Base-by-base conservation (phyloP, 30 jellyfish, hydroid and myxozoan species). In the Hydractinia symbiolongicarpus region DNA sequence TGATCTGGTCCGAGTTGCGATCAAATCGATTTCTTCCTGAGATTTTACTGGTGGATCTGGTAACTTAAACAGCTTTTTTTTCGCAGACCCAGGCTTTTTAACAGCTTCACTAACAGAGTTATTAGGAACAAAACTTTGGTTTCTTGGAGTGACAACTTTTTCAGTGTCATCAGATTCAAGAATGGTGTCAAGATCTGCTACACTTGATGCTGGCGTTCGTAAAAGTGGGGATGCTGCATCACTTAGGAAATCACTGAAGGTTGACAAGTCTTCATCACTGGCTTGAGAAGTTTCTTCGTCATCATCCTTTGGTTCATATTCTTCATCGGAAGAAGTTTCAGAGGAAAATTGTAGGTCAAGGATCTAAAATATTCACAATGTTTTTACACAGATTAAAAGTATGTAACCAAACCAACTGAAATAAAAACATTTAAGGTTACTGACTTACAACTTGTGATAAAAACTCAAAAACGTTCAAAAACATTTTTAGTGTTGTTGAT, bases 1-100 rank as follows among this genome's bases (percentile, higher is more conserved):
- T 5, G 97, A 89, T 19, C 97, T 74, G 9, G 97, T 89, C 54
- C 97, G 69, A n/a, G 72, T 67, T n/a, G 97, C 89, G n/a, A 89
- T 89, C 80, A 70, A 55, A 60, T 89, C 97, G 14, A 64, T 64
- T 64, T 64, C 8, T 64, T 13, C 16, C 8, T 64, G 17, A 64
- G 40, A n/a, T 64, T 64, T 64, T 1, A 2, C 40, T 44, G 74
- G 74, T 13, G 40, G 52, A 51, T 64, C 40, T 64, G 74, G 74
- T 64, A 64, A 7, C 4, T 64, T 64, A 13, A 64, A 64, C 4
- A 64, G 6, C 16, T 1, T 51, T 13, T 64, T 64, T 51, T 64
- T 64, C 5, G 74, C 40, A 64, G 74, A 7, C 52, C 74, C 40
- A 13, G 44, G 44, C 44, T 30, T 2, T 30, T 13, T 64, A 7